Percentiles rank a stretch among this genome's conserved stretches.
Evolutionary conservation across 2,888 invertebrate genomes (phyloP).

Genomic region (Cerastis rubricosa): DNA sequence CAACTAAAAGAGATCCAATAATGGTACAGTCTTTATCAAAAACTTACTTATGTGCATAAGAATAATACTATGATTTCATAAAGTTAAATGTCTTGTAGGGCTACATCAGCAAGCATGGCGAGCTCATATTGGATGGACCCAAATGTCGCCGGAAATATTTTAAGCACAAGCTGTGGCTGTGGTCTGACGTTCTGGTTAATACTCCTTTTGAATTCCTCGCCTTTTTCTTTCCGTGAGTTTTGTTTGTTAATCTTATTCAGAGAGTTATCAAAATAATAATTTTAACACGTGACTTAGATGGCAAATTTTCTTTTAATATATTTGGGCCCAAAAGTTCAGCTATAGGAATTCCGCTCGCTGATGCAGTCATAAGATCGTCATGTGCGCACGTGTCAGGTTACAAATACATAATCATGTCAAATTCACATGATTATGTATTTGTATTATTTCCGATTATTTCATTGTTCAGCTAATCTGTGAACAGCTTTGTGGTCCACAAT

Average conservation of each 20-base stretch:
- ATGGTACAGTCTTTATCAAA: neutral
- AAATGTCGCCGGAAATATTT: slow-evolving; percentile 84
- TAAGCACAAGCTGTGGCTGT: slow-evolving; percentile 78
- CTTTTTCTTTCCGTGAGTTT: slow-evolving; percentile 81
- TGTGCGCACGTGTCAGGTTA: no score
- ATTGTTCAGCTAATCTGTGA: neutral
- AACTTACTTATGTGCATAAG: neutral
- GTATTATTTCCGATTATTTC: neutral
- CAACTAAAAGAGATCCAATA: neutral
- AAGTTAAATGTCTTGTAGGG: slow-evolving; percentile 73
- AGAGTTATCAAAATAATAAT: no score
- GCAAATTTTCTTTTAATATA: no score
- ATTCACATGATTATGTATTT: neutral
- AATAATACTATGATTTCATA: slow-evolving; percentile 9
- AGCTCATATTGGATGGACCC: slow-evolving; percentile 74
- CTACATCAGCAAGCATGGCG: slow-evolving; percentile 82
- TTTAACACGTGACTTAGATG: no score
- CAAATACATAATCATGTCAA: no score
- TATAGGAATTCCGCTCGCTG: no score
- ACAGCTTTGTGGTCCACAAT: neutral
- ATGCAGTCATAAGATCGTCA: no score
- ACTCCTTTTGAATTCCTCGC: slow-evolving; percentile 81
- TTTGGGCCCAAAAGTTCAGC: no score
- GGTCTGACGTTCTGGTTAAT: slow-evolving; percentile 81
- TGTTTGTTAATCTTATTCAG: neutral